Percentiles rank a stretch among this genome's conserved stretches.
These are phyloP conservation scores for Psococerastis gibbosa DNA, from an alignment of 2,888 invertebrate species.

Conservation along the genomic window DNA sequence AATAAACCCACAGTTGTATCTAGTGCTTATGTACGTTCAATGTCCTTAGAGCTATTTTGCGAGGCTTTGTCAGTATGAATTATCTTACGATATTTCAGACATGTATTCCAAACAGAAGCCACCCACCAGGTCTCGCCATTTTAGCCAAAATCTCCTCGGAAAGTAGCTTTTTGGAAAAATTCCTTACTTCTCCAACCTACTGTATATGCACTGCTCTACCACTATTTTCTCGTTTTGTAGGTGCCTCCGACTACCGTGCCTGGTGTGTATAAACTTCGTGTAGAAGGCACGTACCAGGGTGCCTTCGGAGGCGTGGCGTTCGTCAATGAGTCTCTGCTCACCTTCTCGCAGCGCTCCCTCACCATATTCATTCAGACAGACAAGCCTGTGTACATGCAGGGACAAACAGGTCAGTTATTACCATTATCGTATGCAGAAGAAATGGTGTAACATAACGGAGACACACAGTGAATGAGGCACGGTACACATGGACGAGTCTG, in stretches of 20 bases:
- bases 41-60: neutral
- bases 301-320: constrained; percentile 75
- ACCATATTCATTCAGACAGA: constrained; percentile 91
- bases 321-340: constrained; percentile 65
- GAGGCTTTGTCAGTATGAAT: neutral
- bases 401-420: constrained; percentile 53
- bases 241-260: constrained; percentile 65
- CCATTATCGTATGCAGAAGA: too few species aligned
- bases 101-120: constrained; percentile 11
- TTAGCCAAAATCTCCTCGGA: too few species aligned
- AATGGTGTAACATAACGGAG: too few species aligned
- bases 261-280: constrained; percentile 66
- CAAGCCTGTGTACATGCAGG: constrained; percentile 87
- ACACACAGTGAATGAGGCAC: too few species aligned
- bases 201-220: too few species aligned
- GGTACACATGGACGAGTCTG: too few species aligned
- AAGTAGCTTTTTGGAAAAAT: too few species aligned
- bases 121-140: too few species aligned
- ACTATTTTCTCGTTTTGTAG: constrained; percentile 30
- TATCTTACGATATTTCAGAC: constrained; percentile 14
- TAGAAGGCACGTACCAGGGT: constrained; percentile 61
- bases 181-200: too few species aligned
- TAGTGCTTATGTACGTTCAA: constrained; percentile 9
- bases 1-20: constrained; percentile 11
- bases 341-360: constrained; percentile 78